phyloP scores from a whole-genome alignment of 2,888 invertebrate genomes.

The Globia sparganii region DNA sequence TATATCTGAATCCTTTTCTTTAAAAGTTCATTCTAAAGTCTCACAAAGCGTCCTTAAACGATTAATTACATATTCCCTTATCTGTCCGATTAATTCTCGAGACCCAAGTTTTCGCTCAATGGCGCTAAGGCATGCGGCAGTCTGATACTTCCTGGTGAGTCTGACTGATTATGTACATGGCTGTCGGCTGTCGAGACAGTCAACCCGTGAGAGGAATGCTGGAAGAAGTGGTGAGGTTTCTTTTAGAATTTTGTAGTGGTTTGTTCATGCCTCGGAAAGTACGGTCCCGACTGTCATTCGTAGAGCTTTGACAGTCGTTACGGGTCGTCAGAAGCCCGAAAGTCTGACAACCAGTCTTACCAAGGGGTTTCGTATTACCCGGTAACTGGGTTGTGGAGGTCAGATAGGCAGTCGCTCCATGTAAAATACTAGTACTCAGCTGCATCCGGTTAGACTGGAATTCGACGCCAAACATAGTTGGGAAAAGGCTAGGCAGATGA shows the following conservation, averaged over 20 bases:
- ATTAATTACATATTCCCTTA: conserved; percentile 35
- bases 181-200: conserved; percentile 23
- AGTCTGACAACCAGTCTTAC: no score
- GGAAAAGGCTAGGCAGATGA: no score
- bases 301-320: no score
- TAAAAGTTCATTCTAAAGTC: conserved; percentile 10
- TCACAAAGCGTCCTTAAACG: not conserved
- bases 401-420: no score
- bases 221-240: not conserved
- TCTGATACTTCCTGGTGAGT: conserved; percentile 41
- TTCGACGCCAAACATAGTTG: no score
- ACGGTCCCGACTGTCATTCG: no score
- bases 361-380: no score
- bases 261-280: no score
- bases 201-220: conserved; percentile 20
- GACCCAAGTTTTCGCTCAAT: conserved; percentile 41
- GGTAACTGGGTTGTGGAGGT: no score
- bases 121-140: conserved; percentile 46
- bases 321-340: no score
- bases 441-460: no score
- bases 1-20: not conserved
- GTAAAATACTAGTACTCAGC: no score
- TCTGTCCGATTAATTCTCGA: conserved; percentile 23
- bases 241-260: not conserved
- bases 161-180: not conserved